A percentile compares a stretch with the other conserved stretches of the same genome.
Conservation (phyloP, 2,888 invertebrate genomes). For the Serripes groenlandicus region DNA sequence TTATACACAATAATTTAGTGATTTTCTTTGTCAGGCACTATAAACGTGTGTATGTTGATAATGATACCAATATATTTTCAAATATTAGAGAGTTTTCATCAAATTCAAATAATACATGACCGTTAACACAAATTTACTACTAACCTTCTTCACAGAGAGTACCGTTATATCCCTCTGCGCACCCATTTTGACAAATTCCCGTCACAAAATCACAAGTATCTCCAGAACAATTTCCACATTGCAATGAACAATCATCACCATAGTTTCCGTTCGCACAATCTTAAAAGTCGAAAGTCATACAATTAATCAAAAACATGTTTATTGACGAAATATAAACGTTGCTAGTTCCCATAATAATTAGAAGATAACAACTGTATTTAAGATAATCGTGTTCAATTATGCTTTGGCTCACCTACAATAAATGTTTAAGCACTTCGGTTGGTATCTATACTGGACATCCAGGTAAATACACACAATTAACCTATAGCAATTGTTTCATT, state of each 20-base stretch:
- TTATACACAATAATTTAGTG: background rate
- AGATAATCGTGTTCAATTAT: no score
- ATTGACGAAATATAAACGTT: no score
- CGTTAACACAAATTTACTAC: background rate
- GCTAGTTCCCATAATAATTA: no score
- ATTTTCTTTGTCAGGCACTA: background rate
- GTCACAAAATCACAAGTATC: background rate
- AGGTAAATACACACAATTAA: no score
- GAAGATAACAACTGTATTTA: no score
- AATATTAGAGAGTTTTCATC: background rate
- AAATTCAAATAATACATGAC: background rate
- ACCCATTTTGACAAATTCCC: background rate
- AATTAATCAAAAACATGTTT: no score
- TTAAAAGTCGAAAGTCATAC: no score
- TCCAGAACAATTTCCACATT: background rate
- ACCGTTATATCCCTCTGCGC: background rate
- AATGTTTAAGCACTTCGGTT: no score
- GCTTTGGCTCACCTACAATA: no score
- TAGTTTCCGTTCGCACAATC: background rate
- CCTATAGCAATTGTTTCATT: no score
- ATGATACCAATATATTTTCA: background rate
- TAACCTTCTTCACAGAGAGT: background rate
- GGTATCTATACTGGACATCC: no score
- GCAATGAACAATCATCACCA: background rate
- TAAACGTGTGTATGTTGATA: background rate